Evolutionary conservation across 2,888 invertebrate genomes (phyloP), one percentile per base, ranked within the genome.

Genomic region (Dicranocentrus wangi): DNA sequence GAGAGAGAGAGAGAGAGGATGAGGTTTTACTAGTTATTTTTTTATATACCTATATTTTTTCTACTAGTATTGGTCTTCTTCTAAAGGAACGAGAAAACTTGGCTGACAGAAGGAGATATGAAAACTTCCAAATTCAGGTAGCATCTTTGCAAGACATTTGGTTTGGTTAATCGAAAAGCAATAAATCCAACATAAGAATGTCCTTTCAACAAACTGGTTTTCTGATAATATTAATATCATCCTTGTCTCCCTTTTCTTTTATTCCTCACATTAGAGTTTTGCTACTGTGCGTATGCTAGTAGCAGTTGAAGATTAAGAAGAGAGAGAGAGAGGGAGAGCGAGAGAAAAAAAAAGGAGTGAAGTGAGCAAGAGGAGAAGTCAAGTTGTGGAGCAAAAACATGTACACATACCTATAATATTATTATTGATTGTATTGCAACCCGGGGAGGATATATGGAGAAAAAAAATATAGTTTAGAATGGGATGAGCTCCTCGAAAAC

Each of bases 141-240:
- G 86, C 86, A 84, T 76, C 82, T 86, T 82, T 77, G 82, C 83
- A 68, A 83, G 82, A 79, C 86, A 86, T 86, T 86, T 85, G 86
- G 86, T 83, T 84, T 81, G 82, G 85, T 85, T 84, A 85, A 85
- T 86, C 85, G 85, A 85, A 85, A 85, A 86, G 86, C 85, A 86
- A 86, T 86, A 86, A 86, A 86, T 86, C 83, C 84, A 83, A 80
- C 84, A 79, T 51, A 86, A 86, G 85, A 86, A 86, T 86, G 86
- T 85, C 86, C 85, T 86, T 86, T 86, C 85, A 86, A 85, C 85
- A 85, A 86, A 86, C 86, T 85, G 86, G 86, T 86, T 86, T 85
- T 82, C 81, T 79, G 79, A 83, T 85, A 83, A 83, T 82, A 81
- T 81, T 79, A 81, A 82, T 80, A 76, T 83, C 83, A 82, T 80